These are phyloP conservation scores for Aythya baeri DNA, from an alignment of 2,113 vertebrate genomes.

Conservation along the genomic window DNA sequence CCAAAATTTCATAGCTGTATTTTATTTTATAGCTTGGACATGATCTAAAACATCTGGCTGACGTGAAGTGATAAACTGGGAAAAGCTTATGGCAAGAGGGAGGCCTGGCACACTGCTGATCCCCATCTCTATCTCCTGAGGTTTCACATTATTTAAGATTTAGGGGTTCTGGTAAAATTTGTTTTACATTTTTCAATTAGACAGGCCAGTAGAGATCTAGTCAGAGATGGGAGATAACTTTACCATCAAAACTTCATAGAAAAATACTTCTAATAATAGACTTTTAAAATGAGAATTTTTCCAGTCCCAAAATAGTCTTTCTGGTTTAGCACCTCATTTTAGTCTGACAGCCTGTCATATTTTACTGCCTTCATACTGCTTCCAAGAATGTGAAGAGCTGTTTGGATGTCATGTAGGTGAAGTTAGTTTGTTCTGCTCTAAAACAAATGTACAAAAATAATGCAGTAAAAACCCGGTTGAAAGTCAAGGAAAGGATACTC, in stretches of 20 bases:
- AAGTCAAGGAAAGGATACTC: neutral
- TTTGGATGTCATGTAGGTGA: slow-evolving; percentile 59
- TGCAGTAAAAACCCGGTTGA: neutral
- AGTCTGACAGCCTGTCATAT: slow-evolving; percentile 65
- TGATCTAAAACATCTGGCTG: slow-evolving; percentile 6
- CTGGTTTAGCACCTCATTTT: slow-evolving; percentile 62
- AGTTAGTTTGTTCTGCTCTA: slow-evolving; percentile 47
- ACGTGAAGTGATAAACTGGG: slow-evolving; percentile 3
- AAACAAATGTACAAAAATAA: slow-evolving; percentile 25
- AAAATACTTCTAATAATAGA: slow-evolving; percentile 61
- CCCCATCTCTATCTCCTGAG: neutral
- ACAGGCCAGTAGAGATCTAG: neutral
- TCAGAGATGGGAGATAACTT: slow-evolving; percentile 39
- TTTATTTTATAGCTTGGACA: slow-evolving; percentile 18
- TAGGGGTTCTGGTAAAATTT: neutral
- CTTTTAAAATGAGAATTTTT: slow-evolving; percentile 54
- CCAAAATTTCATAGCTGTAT: neutral
- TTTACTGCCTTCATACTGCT: slow-evolving; percentile 55
- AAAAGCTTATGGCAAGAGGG: neutral
- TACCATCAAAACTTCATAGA: slow-evolving; percentile 23
- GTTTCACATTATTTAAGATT: slow-evolving; percentile 10
- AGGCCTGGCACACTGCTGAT: neutral
- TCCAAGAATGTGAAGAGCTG: slow-evolving; percentile 52
- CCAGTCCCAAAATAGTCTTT: slow-evolving; percentile 64
- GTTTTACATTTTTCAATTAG: slow-evolving; percentile 29